Evolutionary conservation across 2,797 vertebrate species (phyloP).

Genomic region (Pseudopleuronectes americanus): DNA sequence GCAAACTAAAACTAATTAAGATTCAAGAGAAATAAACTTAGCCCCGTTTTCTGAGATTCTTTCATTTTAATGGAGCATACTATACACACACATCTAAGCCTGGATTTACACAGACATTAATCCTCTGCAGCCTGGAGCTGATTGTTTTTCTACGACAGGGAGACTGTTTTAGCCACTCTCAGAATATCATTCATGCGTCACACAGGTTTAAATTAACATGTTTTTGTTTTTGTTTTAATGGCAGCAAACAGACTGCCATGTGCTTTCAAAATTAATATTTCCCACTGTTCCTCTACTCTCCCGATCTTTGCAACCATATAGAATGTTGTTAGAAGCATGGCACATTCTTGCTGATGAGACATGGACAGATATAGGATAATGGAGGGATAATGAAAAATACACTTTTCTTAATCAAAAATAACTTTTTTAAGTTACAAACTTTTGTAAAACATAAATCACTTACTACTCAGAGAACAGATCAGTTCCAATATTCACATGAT

Average conservation of each 20-base stretch:
- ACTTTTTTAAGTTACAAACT: too few species aligned
- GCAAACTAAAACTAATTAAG: slow-evolving; percentile 32
- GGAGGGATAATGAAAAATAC: neutral
- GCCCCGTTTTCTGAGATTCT: slow-evolving; percentile 17
- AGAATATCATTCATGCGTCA: slow-evolving; percentile 28
- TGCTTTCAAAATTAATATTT: slow-evolving; percentile 27
- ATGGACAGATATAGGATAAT: neutral
- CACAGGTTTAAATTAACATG: slow-evolving; percentile 44
- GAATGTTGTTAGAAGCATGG: neutral
- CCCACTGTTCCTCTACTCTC: slow-evolving; percentile 2
- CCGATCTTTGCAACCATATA: slow-evolving; percentile 7
- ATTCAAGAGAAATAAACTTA: slow-evolving; percentile 28
- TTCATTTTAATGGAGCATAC: slow-evolving; percentile 27
- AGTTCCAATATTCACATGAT: neutral
- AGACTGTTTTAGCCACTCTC: slow-evolving; percentile 14
- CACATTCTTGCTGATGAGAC: neutral
- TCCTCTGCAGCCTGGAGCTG: slow-evolving; percentile 34
- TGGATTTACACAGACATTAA: slow-evolving; percentile 38
- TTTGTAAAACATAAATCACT: too few species aligned
- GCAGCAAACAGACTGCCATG: slow-evolving; percentile 11
- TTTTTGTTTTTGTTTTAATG: slow-evolving; percentile 40
- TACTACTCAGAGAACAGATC: neutral
- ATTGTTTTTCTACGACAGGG: slow-evolving; percentile 36
- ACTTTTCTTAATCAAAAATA: neutral
- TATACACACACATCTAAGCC: slow-evolving; percentile 27